These are phyloP conservation scores for Episyrphus balteatus DNA, from an alignment of 1,140 invertebrate species.

Conservation along the genomic window DNA sequence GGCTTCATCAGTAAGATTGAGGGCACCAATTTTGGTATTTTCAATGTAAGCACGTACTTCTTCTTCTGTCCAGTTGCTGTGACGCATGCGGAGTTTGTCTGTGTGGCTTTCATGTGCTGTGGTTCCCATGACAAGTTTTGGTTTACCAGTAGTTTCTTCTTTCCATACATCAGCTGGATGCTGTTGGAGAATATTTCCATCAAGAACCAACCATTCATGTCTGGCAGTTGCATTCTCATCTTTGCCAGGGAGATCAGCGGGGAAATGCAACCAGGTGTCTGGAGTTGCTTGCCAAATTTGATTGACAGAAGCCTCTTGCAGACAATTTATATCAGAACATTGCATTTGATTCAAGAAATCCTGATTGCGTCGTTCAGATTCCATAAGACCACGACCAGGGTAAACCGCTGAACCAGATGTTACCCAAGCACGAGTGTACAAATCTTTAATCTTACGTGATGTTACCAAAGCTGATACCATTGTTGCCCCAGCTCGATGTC, in stretches of 20 bases:
- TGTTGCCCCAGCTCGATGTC: conserved; percentile 67
- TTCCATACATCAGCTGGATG: conserved; percentile 51
- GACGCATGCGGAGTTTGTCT: conserved; percentile 42
- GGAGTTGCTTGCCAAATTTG: conserved; percentile 55
- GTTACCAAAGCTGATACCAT: conserved; percentile 57
- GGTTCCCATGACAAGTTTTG: conserved; percentile 56
- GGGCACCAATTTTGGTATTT: conserved; percentile 50
- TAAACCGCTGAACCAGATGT: conserved; percentile 59
- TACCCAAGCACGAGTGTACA: conserved; percentile 61
- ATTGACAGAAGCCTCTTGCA: conserved; percentile 47
- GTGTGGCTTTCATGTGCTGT: conserved; percentile 58
- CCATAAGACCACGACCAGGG: conserved; percentile 47
- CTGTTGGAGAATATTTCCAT: conserved; percentile 53
- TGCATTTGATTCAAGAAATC: conserved; percentile 43
- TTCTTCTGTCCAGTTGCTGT: conserved; percentile 49
- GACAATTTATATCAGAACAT: conserved; percentile 44
- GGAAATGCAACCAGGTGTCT: conserved; percentile 52
- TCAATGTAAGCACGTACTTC: conserved; percentile 50
- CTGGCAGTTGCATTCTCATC: conserved; percentile 44
- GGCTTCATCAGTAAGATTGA: conserved; percentile 47
- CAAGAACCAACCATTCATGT: conserved; percentile 64
- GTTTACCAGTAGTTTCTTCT: conserved; percentile 31
- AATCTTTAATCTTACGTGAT: conserved; percentile 42
- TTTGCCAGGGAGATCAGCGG: conserved; percentile 46
- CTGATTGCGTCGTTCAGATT: conserved; percentile 49